Percentiles rank a stretch among this genome's conserved stretches.
phyloP scores from a whole-genome alignment of 1,140 invertebrate species.

The Orussus abietinus region DNA sequence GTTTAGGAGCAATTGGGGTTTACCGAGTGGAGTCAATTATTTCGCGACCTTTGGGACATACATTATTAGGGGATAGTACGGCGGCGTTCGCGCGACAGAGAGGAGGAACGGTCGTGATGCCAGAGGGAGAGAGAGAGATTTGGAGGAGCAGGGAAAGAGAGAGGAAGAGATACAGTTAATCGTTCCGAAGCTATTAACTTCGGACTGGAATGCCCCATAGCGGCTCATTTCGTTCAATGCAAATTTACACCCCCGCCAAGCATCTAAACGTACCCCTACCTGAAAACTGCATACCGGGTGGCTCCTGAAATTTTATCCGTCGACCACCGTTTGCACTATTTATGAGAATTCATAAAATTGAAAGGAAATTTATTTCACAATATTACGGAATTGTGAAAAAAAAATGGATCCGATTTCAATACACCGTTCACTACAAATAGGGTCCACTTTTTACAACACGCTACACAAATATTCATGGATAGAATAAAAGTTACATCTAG shows the following conservation, averaged over 20 bases:
- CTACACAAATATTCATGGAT: too few species aligned
- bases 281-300: conserved; percentile 1
- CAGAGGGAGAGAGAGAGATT: conserved; percentile 14
- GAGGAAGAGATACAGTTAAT: conserved; percentile 41
- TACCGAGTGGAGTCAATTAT: conserved; percentile 35
- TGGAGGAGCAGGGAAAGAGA: background rate
- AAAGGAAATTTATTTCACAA: too few species aligned
- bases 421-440: too few species aligned
- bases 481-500: too few species aligned
- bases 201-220: conserved; percentile 46
- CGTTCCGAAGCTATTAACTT: conserved; percentile 52
- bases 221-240: conserved; percentile 48
- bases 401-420: too few species aligned
- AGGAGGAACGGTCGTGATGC: conserved; percentile 15
- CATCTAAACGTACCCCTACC: conserved; percentile 1
- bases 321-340: too few species aligned
- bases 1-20: conserved; percentile 4
- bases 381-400: too few species aligned
- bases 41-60: conserved; percentile 40
- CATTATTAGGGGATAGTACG: conserved; percentile 32
- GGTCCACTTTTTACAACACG: too few species aligned
- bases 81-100: conserved; percentile 14
- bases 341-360: too few species aligned
- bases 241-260: conserved; percentile 40
- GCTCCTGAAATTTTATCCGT: too few species aligned